Base-by-base conservation (phyloP, 2,888 invertebrate genomes). In the Cryptosula pallasiana region DNA sequence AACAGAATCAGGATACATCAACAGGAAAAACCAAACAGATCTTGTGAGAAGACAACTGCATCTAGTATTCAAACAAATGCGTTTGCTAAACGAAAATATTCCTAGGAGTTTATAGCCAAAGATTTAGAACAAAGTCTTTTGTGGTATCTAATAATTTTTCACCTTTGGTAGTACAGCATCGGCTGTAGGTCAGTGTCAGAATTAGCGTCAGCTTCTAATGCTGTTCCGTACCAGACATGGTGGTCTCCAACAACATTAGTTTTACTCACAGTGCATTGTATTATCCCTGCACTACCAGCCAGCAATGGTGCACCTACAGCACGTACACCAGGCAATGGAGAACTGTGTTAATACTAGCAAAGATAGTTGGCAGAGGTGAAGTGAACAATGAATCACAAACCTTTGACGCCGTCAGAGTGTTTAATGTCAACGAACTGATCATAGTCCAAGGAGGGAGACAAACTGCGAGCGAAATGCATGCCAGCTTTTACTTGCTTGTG, bases 221-320 rank as follows among this genome's bases (percentile, higher is more conserved):
- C 80, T 71, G 77, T 75, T 2, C 83, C 82, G 72, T 82, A 83
- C 81, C 82, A 83, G 1, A 83, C 82, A 74, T 80, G 75, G 73
- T 82, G 83, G 73, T 83, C 83, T 0, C 83, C 83, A 3, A 83
- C 78, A 3, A 74, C 75, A 71, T 80, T 79, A 3, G 79, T 78
- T 1, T 79, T 79, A 72, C 81, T 78, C 20, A 77, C 76, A 35
- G 76, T 75, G 75, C 83, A 83, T 34, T 78, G 75, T 73, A 83
- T 74, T n/a, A 81, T 80, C n/a, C 82, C 81, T 71, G 78, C 72
- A 27, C 78, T 78, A 1, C 78, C 81, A 2, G 78, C 75, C 58
- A 83, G 77, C 1, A 83, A 74, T 1, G 83, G 83, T 1, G 81
- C 72, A 72, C 80, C 63, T 63, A 32, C 13, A 63, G 32, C 63